Percentiles rank a stretch among this genome's conserved stretches.
These are phyloP conservation scores for Saccostrea echinata DNA, from an alignment of 1,140 invertebrate genomes.

Conservation along the genomic window DNA sequence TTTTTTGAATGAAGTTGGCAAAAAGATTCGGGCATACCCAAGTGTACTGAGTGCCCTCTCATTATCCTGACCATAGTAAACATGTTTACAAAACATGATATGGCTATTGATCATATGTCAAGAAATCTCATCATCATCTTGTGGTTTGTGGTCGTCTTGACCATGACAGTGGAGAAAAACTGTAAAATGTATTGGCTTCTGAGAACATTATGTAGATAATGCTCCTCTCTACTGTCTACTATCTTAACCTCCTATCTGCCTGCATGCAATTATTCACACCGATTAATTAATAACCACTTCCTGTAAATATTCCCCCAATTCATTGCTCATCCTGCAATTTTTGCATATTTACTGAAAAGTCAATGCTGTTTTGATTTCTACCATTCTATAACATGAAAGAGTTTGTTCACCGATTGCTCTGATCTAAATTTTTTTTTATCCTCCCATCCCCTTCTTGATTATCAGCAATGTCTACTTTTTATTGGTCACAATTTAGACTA, in stretches of 20 bases:
- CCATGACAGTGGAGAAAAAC: not conserved
- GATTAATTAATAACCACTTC: conserved; percentile 11
- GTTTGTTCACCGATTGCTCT: not conserved
- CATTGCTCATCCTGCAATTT: not conserved
- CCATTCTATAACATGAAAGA: conserved; percentile 29
- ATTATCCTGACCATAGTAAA: not conserved
- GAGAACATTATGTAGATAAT: not conserved
- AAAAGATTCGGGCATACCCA: too few relatives aligned
- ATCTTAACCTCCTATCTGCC: not conserved
- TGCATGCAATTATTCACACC: not conserved
- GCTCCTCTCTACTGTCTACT: not conserved
- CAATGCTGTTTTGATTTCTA: not conserved
- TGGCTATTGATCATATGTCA: conserved; percentile 18
- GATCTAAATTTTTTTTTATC: not conserved
- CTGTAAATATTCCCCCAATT: not conserved
- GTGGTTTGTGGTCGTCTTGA: conserved; percentile 2
- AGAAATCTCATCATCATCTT: not conserved
- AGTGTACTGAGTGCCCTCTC: too few relatives aligned
- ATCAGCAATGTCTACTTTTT: not conserved
- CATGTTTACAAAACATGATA: not conserved
- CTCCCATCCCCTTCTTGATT: not conserved
- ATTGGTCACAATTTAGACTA: not conserved
- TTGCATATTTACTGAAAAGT: not conserved
- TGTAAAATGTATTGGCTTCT: not conserved
- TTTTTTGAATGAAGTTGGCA: too few relatives aligned